phyloP scores from a whole-genome alignment of 2,888 invertebrate species.

The Synanthedon tipuliformis region DNA sequence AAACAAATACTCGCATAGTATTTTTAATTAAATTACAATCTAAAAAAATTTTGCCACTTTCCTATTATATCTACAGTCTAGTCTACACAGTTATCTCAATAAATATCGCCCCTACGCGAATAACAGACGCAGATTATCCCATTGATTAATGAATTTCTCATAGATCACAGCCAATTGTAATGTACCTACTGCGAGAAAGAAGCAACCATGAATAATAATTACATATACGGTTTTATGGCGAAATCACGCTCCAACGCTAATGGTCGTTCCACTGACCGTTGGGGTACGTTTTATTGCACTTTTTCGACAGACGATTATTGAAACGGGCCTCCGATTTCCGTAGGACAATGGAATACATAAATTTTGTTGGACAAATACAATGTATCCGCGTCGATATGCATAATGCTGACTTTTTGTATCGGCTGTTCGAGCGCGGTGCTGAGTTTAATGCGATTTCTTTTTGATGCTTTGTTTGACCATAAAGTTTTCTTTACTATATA shows the following conservation, averaged over 20 bases:
- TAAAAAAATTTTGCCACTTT: no score
- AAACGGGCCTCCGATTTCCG: conserved; percentile 58
- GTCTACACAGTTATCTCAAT: conserved; percentile 1
- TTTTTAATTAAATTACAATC: no score
- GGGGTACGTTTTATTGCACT: conserved; percentile 38
- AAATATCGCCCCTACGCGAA: conserved; percentile 50
- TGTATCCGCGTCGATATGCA: conserved; percentile 39
- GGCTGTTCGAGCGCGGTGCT: not conserved
- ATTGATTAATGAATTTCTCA: conserved; percentile 53
- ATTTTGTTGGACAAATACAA: conserved; percentile 55
- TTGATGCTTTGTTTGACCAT: no score
- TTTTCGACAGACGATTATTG: conserved; percentile 58
- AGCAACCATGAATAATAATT: conserved; percentile 52
- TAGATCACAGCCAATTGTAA: conserved; percentile 37
- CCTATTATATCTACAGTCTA: no score
- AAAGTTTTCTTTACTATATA: no score
- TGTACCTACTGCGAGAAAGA: conserved; percentile 29
- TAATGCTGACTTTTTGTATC: conserved; percentile 8
- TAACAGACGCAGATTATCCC: conserved; percentile 58
- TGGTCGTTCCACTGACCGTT: conserved; percentile 34
- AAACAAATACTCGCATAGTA: no score
- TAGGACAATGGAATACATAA: conserved; percentile 57
- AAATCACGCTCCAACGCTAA: conserved; percentile 53
- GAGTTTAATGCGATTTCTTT: not conserved
- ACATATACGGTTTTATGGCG: conserved; percentile 34